Percentiles rank a stretch among this genome's conserved stretches.
Evolutionary conservation across 1,140 invertebrate species (phyloP).

Genomic region (Ganaspis sp.): DNA sequence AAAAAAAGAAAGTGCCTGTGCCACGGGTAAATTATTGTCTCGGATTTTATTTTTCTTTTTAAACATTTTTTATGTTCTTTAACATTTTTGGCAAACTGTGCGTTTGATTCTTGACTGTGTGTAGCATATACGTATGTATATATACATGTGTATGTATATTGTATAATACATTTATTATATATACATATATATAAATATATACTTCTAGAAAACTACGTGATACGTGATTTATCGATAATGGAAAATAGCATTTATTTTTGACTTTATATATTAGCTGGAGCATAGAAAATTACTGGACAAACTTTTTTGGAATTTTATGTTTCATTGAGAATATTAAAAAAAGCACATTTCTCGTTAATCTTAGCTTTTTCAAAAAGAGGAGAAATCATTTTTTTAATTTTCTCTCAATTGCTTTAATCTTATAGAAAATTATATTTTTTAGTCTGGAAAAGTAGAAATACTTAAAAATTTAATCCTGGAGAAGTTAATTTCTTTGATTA

Average conservation of each 20-base stretch:
- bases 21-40: not conserved
- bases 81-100: conserved; percentile 3
- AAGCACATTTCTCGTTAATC: not conserved
- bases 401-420: not conserved
- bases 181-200: not conserved
- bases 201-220: conserved; percentile 4
- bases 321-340: not conserved
- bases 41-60: not conserved
- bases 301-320: conserved; percentile 2
- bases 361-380: not conserved
- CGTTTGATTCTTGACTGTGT: conserved; percentile 15
- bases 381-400: too few relatives aligned
- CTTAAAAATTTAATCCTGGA: too few relatives aligned
- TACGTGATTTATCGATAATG: conserved; percentile 11
- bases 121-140: not conserved
- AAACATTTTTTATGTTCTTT: not conserved
- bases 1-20: not conserved
- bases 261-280: conserved; percentile 6
- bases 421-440: not conserved
- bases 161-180: not conserved
- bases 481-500: too few relatives aligned
- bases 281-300: conserved; percentile 1
- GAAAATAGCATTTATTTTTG: conserved; percentile 27
- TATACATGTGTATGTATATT: conserved; percentile 1
- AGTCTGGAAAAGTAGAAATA: too few relatives aligned